Conservation (phyloP, 2,888 invertebrate genomes). For the Microplitis deprimator region DNA sequence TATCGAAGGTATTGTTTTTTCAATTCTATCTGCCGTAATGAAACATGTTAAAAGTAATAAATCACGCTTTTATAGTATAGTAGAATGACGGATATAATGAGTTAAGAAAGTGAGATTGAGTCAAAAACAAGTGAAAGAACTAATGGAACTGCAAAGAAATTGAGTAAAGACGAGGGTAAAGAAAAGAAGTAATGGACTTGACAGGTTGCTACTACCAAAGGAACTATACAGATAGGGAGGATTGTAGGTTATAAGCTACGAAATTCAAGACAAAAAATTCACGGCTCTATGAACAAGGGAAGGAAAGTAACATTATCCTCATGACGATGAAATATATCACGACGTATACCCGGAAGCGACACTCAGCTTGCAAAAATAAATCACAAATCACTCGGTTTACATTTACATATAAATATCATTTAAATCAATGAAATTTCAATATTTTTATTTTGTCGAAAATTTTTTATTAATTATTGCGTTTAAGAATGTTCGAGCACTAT, state of each 20-base stretch:
- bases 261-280: conserved; percentile 47
- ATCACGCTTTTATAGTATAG: not conserved
- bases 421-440: too few relatives aligned
- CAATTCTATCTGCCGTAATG: too few relatives aligned
- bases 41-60: not conserved
- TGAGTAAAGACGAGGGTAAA: conserved; percentile 29
- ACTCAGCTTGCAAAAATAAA: not conserved
- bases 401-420: not conserved
- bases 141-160: conserved; percentile 54
- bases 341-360: conserved; percentile 9
- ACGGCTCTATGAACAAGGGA: conserved; percentile 11
- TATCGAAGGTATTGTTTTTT: too few relatives aligned
- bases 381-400: not conserved
- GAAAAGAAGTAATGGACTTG: conserved; percentile 21
- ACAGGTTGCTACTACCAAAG: conserved; percentile 5
- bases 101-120: not conserved
- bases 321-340: conserved; percentile 22
- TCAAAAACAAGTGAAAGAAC: conserved; percentile 30
- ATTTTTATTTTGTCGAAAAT: too few relatives aligned
- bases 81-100: not conserved
- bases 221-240: conserved; percentile 22
- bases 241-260: conserved; percentile 30
- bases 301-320: conserved; percentile 37
- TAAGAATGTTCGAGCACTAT: too few relatives aligned
- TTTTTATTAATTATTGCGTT: too few relatives aligned